Percentiles rank a stretch among this genome's conserved stretches.
Evolutionary conservation across 2,797 vertebrate species (phyloP).

Genomic region (Acrocephalus scirpaceus): DNA sequence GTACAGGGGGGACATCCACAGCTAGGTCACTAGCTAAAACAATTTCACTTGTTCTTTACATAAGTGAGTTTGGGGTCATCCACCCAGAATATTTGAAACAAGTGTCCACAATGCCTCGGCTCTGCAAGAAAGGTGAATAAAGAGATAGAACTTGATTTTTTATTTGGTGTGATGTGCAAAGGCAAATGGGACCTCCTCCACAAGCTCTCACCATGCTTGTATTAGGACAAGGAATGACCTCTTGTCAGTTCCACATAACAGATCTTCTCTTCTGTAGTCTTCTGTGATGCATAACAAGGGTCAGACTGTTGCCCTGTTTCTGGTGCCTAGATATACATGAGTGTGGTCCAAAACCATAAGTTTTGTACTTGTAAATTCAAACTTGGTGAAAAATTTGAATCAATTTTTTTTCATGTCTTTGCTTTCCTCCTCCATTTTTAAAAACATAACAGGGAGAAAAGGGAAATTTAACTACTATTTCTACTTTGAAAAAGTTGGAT

Average conservation of each 20-base stretch:
- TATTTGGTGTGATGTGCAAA: neutral
- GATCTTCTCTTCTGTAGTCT: neutral
- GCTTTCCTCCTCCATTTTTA: neutral
- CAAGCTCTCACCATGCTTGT: neutral
- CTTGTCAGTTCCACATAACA: neutral
- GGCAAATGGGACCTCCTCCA: neutral
- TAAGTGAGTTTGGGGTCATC: neutral
- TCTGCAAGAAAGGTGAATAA: neutral
- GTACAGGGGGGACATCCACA: rapidly evolving
- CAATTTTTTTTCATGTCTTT: neutral
- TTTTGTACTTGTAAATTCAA: neutral
- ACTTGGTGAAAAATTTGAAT: neutral
- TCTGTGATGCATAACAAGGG: neutral
- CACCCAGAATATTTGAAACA: neutral
- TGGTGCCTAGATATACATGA: rapidly evolving
- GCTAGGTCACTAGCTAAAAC: neutral
- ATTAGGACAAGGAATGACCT: neutral
- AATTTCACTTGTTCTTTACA: neutral
- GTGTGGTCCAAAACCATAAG: neutral
- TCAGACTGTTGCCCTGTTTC: neutral
- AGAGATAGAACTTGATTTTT: neutral
- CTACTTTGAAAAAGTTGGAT: neutral
- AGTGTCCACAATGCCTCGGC: neutral
- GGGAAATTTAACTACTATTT: neutral
- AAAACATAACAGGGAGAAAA: neutral